Base-by-base conservation (phyloP, 2,888 invertebrate species). In the Netelia fuscicornis region DNA sequence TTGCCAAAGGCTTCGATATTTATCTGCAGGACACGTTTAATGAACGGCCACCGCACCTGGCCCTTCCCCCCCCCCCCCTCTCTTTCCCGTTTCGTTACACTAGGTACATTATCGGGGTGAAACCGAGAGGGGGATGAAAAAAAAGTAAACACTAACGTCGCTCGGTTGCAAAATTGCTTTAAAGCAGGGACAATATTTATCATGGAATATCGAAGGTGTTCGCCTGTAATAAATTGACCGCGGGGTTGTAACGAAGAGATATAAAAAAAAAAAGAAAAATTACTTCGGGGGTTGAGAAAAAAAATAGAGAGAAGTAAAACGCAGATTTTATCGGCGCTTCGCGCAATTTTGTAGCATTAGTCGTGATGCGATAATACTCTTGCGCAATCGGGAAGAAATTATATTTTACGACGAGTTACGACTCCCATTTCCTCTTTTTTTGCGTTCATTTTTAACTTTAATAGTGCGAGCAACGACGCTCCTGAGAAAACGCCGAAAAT, bases 1-100 rank as follows among this genome's bases (percentile, higher is more conserved):
- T 71, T 64, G 42, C 75, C 75, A 71, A 64, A 80, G 70, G 70
- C 71, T 71, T 52, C 75, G 20, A 64, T 76, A 76, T 83, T 71
- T 78, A 79, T 79, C 71, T 80, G 37, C 64, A 20, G 44, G 25
- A 71, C 71, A 71, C 71, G 37, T 75, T 79, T 64, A 79, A 79
- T 62, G 74, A 79, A 79, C 64, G 74, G 37, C 54, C 76, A 37
- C 20, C 25, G 52, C 67, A 74, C 68, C 76, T 77, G 62, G n/a
- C 54, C 37, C 48, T 37, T 6, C 3, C n/a, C 30, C 5, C 30
- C 5, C 70, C 10, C 54, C 6, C 70, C 6, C 54, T 37, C 48
- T 23, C 70, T 5, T 42, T 52, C 37, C 23, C 70, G 62, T n/a
- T 25, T 77, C 70, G 56, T 68, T 23, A 25, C 70, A 71, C 70